Conservation (phyloP, 2,113 vertebrate species). For the Oophaga pumilio region DNA sequence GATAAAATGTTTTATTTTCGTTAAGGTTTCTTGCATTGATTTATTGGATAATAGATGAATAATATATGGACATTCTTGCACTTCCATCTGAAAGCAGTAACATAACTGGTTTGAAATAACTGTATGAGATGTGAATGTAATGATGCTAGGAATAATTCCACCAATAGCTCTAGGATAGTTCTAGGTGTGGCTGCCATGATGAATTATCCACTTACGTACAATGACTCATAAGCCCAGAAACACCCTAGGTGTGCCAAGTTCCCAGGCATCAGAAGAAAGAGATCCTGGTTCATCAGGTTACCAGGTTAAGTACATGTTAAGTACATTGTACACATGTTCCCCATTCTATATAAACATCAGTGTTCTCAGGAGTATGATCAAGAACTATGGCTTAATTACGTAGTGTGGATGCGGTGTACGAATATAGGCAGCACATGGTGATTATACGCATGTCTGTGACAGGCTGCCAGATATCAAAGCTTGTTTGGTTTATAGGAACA, state of each 20-base stretch:
- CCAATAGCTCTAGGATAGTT: conserved; percentile 1
- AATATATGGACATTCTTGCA: neutral
- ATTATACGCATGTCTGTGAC: conserved; percentile 5
- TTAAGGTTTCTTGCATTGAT: neutral
- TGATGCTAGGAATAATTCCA: neutral
- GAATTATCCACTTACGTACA: neutral
- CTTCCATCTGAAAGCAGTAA: neutral
- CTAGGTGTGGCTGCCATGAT: conserved; percentile 36
- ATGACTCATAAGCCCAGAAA: conserved; percentile 43
- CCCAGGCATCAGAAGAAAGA: conserved; percentile 21
- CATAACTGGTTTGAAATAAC: conserved; percentile 9
- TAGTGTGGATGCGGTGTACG: neutral
- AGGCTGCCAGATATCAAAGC: conserved; percentile 31
- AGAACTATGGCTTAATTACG: neutral
- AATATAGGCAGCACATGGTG: conserved; percentile 5
- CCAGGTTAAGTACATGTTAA: conserved; percentile 49
- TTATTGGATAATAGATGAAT: neutral
- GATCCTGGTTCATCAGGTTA: conserved; percentile 47
- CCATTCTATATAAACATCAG: conserved; percentile 29
- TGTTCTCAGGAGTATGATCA: conserved; percentile 2
- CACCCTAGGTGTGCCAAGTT: conserved; percentile 36
- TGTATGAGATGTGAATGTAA: neutral
- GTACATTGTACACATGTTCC: neutral
- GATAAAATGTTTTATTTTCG: neutral
- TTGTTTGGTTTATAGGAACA: neutral